These are phyloP conservation scores for Corynorhinus townsendii DNA, from an alignment of 2,113 vertebrate species.

Conservation along the genomic window DNA sequence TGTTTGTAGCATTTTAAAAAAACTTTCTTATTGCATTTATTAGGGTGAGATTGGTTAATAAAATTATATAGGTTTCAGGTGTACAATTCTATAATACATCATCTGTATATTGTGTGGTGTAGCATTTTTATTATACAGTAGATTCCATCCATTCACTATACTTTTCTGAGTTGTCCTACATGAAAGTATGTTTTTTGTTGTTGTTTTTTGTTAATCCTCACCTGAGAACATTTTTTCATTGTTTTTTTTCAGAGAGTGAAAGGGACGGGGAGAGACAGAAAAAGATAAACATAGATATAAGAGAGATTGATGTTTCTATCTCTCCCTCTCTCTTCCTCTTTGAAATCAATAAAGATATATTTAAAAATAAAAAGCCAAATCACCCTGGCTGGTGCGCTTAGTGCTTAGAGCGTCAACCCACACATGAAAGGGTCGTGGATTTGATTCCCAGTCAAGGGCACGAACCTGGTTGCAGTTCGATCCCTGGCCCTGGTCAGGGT, in stretches of 20 bases:
- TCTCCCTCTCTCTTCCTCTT: too few relatives aligned
- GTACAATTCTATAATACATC: neutral
- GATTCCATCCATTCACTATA: constrained; percentile 85
- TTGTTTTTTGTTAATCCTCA: constrained; percentile 75
- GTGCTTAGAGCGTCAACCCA: too few relatives aligned
- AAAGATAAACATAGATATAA: neutral
- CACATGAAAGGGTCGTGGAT: neutral
- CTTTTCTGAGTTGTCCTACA: constrained; percentile 87
- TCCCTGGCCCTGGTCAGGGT: too few relatives aligned
- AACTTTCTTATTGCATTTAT: neutral
- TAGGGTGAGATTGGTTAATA: neutral
- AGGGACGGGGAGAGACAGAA: neutral
- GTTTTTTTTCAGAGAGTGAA: too few relatives aligned
- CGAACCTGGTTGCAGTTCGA: too few relatives aligned
- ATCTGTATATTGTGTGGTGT: neutral
- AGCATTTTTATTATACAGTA: constrained; percentile 85
- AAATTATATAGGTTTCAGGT: neutral
- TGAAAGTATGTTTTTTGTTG: constrained; percentile 87
- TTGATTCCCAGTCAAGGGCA: too few relatives aligned
- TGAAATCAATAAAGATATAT: too few relatives aligned
- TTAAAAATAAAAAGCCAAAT: too few relatives aligned
- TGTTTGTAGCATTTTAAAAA: constrained; percentile 82
- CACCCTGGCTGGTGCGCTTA: too few relatives aligned
- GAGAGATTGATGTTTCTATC: neutral
- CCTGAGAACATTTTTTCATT: too few relatives aligned